These are phyloP conservation scores for Plecotus auritus DNA, from an alignment of 2,113 vertebrate genomes.

Conservation along the genomic window DNA sequence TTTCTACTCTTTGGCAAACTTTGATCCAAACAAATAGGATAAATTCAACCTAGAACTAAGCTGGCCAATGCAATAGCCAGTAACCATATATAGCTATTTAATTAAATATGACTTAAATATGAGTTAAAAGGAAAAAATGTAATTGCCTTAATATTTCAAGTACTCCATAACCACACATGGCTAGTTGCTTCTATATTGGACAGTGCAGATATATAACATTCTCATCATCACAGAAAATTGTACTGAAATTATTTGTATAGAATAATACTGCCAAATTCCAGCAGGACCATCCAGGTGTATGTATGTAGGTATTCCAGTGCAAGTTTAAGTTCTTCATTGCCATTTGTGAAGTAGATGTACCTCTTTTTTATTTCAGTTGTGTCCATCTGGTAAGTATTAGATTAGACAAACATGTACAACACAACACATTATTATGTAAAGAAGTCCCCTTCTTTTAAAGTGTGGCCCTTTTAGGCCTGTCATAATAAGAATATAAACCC, in stretches of 20 bases:
- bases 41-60: not conserved
- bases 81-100: not conserved
- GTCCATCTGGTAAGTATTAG: not conserved
- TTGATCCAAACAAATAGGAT: not conserved
- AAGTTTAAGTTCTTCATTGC: not conserved
- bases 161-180: not conserved
- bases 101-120: slow-evolving; percentile 22
- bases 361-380: not conserved
- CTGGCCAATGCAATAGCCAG: not conserved
- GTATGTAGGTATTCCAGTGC: not conserved
- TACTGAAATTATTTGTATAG: not conserved
- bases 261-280: not conserved
- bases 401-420: not conserved
- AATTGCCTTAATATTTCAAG: not conserved
- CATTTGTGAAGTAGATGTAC: not conserved
- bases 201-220: not conserved
- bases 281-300: not conserved
- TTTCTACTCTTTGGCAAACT: not conserved
- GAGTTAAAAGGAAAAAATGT: not conserved
- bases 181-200: not conserved
- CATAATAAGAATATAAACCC: not conserved
- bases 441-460: not conserved
- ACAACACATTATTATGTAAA: not conserved
- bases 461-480: not conserved
- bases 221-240: not conserved